Evolutionary conservation across 2,797 vertebrate genomes (phyloP).

Genomic region (Cichlasoma orientale): DNA sequence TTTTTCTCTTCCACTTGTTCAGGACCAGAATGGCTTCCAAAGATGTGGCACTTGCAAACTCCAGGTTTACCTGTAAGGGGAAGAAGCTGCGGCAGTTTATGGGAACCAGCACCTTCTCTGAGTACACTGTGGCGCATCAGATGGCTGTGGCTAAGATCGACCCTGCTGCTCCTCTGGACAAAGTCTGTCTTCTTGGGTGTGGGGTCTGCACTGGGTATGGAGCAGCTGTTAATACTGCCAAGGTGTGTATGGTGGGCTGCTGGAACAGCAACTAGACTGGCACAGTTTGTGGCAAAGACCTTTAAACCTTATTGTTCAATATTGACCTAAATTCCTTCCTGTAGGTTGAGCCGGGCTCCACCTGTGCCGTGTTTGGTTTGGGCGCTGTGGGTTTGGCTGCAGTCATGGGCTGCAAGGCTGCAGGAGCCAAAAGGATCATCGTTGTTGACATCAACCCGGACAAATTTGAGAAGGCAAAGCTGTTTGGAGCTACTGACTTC

Average conservation of each 20-base stretch:
- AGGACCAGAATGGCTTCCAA: neutral
- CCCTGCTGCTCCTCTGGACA: constrained; percentile 87
- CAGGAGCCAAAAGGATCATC: constrained; percentile 90
- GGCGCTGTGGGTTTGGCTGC: constrained; percentile 93
- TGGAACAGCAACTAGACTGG: neutral
- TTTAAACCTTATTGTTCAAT: no score
- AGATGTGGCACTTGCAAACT: neutral
- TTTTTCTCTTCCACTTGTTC: neutral
- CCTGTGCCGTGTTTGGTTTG: constrained; percentile 91
- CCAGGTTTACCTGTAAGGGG: constrained; percentile 89
- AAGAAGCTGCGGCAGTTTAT: constrained; percentile 88
- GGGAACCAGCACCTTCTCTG: constrained; percentile 93
- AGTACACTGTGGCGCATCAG: constrained; percentile 92
- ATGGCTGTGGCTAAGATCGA: constrained; percentile 88
- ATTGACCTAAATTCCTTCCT: neutral
- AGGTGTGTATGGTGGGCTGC: constrained; percentile 68
- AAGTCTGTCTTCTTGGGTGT: constrained; percentile 93
- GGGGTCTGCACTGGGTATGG: constrained; percentile 93
- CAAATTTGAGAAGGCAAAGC: constrained; percentile 88
- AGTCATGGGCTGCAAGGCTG: constrained; percentile 92
- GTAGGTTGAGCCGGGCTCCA: constrained; percentile 91
- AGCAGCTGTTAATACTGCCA: constrained; percentile 92
- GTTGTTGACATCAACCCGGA: constrained; percentile 90
- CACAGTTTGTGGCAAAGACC: no score
- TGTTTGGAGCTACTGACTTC: constrained; percentile 92